phyloP scores from a whole-genome alignment of 1,140 invertebrate species.

The Drosophila seguyi region DNA sequence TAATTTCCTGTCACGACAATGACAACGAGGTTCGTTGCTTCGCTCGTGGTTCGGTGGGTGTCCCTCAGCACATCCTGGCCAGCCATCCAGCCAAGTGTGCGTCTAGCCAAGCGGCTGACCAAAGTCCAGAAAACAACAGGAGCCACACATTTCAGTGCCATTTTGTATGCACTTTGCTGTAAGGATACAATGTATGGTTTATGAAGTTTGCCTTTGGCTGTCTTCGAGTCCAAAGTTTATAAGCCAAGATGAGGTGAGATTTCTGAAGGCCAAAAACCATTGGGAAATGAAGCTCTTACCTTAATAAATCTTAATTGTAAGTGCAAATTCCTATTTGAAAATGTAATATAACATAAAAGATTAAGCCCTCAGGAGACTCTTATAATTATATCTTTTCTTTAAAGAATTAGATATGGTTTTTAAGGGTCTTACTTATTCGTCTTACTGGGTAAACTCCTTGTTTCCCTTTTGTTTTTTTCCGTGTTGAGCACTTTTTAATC shows the following conservation, averaged over 20 bases:
- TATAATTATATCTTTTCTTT: neutral
- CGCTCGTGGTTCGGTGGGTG: conserved; percentile 26
- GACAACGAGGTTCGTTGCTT: conserved; percentile 71
- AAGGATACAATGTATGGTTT: conserved; percentile 32
- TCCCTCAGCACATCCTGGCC: conserved; percentile 10
- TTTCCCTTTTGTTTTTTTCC: conserved; percentile 15
- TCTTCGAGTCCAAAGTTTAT: conserved; percentile 1
- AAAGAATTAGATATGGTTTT: neutral
- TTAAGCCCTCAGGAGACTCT: no score
- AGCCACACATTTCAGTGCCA: conserved; percentile 48
- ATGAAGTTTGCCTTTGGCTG: conserved; percentile 17
- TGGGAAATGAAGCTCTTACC: neutral
- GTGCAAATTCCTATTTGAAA: neutral
- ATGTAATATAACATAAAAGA: no score
- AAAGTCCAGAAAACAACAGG: conserved; percentile 46
- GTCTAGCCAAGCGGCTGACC: conserved; percentile 50
- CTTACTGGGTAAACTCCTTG: neutral
- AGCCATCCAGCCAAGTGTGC: conserved; percentile 50
- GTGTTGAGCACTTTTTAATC: conserved; percentile 67
- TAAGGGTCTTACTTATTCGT: conserved; percentile 15
- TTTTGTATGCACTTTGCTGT: conserved; percentile 23
- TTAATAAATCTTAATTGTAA: neutral
- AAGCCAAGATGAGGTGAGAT: neutral
- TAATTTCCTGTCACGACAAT: conserved; percentile 83
- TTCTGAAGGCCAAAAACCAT: conserved; percentile 9